phyloP scores from a whole-genome alignment of 2,113 vertebrate genomes.

The Antigone vipio region DNA sequence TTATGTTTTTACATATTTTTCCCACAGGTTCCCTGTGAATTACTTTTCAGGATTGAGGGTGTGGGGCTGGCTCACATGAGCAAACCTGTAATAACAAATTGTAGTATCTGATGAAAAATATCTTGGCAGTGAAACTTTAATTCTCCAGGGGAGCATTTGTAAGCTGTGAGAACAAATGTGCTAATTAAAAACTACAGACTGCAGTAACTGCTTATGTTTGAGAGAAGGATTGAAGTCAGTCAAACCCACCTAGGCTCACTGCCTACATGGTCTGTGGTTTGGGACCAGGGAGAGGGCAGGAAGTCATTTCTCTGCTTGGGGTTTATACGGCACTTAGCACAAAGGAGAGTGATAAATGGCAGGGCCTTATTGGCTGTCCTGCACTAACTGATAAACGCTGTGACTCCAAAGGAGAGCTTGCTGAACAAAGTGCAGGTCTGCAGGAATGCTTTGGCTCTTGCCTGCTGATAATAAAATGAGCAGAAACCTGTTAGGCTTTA shows the following conservation, averaged over 20 bases:
- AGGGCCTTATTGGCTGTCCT: background rate
- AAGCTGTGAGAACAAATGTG: slow-evolving; percentile 35
- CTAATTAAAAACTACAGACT: slow-evolving; percentile 33
- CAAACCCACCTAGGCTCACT: background rate
- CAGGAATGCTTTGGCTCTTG: background rate
- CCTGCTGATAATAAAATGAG: slow-evolving; percentile 3
- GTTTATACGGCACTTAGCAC: background rate
- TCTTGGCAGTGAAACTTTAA: background rate
- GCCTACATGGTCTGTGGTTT: background rate
- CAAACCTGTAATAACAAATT: slow-evolving; percentile 32
- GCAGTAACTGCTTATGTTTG: background rate
- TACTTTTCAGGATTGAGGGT: background rate
- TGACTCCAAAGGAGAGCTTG: background rate
- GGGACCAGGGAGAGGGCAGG: background rate
- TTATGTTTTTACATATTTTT: background rate
- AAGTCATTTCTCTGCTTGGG: background rate
- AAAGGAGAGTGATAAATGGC: background rate
- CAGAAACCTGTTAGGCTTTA: background rate
- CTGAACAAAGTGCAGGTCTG: background rate
- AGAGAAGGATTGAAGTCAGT: background rate
- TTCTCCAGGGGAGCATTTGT: slow-evolving; percentile 23
- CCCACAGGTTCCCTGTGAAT: background rate
- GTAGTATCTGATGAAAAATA: background rate
- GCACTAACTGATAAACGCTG: background rate
- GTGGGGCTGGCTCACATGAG: background rate